Base-by-base conservation (phyloP, 1,140 invertebrate genomes). In the Maconellicoccus hirsutus region DNA sequence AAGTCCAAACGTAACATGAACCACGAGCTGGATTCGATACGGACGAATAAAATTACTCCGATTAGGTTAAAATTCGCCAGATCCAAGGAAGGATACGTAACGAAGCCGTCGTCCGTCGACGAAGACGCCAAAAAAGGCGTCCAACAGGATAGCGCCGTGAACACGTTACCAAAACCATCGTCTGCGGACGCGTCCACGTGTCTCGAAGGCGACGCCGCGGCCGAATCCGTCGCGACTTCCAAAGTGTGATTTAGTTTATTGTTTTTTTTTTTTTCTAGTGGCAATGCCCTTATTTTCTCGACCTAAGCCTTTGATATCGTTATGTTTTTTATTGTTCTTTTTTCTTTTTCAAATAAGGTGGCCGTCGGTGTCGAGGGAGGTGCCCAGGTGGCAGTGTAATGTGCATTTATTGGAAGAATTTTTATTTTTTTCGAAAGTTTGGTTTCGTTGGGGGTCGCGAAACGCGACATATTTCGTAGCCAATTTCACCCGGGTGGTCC, bases 21-120 rank as follows among this genome's bases (percentile, higher is more conserved):
- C 38, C 77, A 80, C 12, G 79, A 81, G 0, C 77, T 84, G 72
- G 82, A 82, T 69, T 84, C 84, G 77, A 80, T 85, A 72, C 82
- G 85, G 73, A 84, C 85, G 72, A 83, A 83, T 14, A 89, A 89
- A 80, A 83, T 87, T 59, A 86, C 86, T 29, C 90, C 90, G 0
- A 90, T 93, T 71, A 84, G 88, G 70, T 85, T 93, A 81, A 93
- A 93, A 84, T 79, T 93, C 71, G 84, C 89, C 0, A 83, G 90
- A 39, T 89, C 88, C 74, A 85, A 88, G 22, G 86, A 90, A 74
- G 90, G 90, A 39, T 85, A 84, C 71, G 81, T 83, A 72, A 79
- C 84, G 26, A 84, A 81, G 74, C 78, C 78, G 61, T 66, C 61
- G 61, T 10, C 3, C 61, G 25, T 26, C 7, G 61, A 66, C 3